Evolutionary conservation across 2,113 vertebrate genomes (phyloP), one percentile per base, ranked within the genome.

Genomic region (Muntiacus muntjak): DNA sequence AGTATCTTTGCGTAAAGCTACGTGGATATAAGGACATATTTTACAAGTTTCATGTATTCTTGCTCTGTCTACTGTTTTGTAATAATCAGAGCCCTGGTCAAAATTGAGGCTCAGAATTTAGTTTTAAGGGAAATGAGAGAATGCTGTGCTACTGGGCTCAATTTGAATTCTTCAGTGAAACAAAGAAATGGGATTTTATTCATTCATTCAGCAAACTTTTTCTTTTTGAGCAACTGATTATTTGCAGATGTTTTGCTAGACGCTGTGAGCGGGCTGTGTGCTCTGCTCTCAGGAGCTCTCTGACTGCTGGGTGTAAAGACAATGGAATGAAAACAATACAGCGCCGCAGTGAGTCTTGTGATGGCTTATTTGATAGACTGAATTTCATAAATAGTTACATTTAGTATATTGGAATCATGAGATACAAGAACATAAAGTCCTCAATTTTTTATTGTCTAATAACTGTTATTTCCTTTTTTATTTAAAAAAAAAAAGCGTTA

Each of bases 391-490:
- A 91, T 94, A 95, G 92, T 94, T 94, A 87, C 43, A 25, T 91
- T 95, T 96, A 58, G 45, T 95, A 87, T 98, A 96, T 96, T 97
- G 83, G 88, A 98, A 93, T 91, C 88, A 84, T 90, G 92, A 84
- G 58, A 92, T 95, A 94, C 76, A 60, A 3, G 25, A 87, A 85
- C 94, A 89, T 87, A 83, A 92, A 82, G 58, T 82, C 57, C 28
- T 81, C 33, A 23, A 21, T 82, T 96, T 74, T 82, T 92, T 96
- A 79, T 82, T 92, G 55, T 91, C 55, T 91, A 89, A 95, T 95
- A 92, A 86, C 36, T 21, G 47, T 86, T 55, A 52, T 40, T 91
- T 89, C 71, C 13, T 60, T 55, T 97, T 91, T 71, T 5, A 47
- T 40, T 40, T 54, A 36, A 7, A 26, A 36, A 7, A 26, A 36